phyloP scores from a whole-genome alignment of 2,797 vertebrate species.

The Pangasius macronema region DNA sequence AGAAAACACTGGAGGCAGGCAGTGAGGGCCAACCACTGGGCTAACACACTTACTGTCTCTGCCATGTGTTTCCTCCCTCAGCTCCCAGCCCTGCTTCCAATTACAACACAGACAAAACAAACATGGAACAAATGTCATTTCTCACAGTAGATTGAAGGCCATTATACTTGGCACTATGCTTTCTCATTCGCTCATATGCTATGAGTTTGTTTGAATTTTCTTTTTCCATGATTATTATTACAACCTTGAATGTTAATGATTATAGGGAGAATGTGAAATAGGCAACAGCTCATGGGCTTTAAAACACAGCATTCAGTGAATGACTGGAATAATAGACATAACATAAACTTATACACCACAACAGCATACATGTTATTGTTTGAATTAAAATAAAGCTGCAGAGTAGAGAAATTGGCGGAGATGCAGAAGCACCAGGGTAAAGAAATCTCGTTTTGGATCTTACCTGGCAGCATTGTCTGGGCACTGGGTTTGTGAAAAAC shows the following conservation, averaged over 20 bases:
- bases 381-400: neutral
- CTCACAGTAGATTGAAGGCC: slow-evolving; percentile 39
- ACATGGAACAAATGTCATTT: slow-evolving; percentile 55
- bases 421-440: neutral
- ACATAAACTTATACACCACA: neutral
- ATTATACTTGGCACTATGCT: slow-evolving; percentile 26
- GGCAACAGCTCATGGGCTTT: neutral
- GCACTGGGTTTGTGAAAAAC: neutral
- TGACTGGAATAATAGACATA: slow-evolving; percentile 22
- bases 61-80: slow-evolving; percentile 37
- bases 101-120: slow-evolving; percentile 59
- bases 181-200: slow-evolving; percentile 33
- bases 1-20: slow-evolving; percentile 42
- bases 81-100: slow-evolving; percentile 48
- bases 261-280: slow-evolving; percentile 23
- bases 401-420: neutral
- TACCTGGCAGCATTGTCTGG: neutral
- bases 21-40: slow-evolving; percentile 28
- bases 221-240: slow-evolving; percentile 25
- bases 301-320: neutral
- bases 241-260: slow-evolving; percentile 38
- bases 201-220: slow-evolving; percentile 37
- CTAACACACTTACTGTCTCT: slow-evolving; percentile 43
- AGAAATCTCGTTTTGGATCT: neutral
- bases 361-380: neutral